Base-by-base conservation (phyloP, 2,797 vertebrate species). In the Esox lucius region DNA sequence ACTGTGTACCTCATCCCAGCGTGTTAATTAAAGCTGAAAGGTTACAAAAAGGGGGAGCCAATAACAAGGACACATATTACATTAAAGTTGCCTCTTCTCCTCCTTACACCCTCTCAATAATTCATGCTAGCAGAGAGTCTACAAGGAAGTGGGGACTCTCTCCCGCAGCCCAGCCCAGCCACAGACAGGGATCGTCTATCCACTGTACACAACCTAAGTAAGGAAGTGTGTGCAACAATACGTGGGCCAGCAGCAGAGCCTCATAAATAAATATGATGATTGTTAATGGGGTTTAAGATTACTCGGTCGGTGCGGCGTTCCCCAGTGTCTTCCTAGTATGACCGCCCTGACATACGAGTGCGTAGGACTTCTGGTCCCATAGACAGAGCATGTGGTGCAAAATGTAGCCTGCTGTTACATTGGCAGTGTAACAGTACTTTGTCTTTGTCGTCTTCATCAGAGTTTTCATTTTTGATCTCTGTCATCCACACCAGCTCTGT, bases 271-370 rank as follows among this genome's bases (percentile, higher is more conserved):
- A 94, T 94, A 93, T 93, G 90, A 91, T 86, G 92, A 91, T 92
- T 92, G 90, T 93, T 93, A 94, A 94, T 94, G 93, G 92, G 93
- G 93, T 94, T 93, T 95, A 91, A 91, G 90, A 92, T 95, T 93
- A 93, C 93, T 84, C 86, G 6, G 84, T 92, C 85, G 82, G 56
- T 24, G 22, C 56, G 85, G 83, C 87, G 84, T 80, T 91, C 88
- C 88, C 89, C 83, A 85, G 87, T 72, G 84, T 83, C 86, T 88
- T 86, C 71, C 90, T 89, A 84, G 87, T 88, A 90, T 91, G 90
- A 90, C 90, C 89, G 80, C 83, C 74, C 79, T 90, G 89, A 89
- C 90, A 91, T 87, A 80, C 79, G 84, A 84, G 90, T 82, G 75
- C 85, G 85, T 28, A 68, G 88, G 70, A 89, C 87, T 85, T 88